A percentile compares a stretch with the other conserved stretches of the same genome.
Conservation (phyloP, 2,113 vertebrate genomes). For the Progne subis region DNA sequence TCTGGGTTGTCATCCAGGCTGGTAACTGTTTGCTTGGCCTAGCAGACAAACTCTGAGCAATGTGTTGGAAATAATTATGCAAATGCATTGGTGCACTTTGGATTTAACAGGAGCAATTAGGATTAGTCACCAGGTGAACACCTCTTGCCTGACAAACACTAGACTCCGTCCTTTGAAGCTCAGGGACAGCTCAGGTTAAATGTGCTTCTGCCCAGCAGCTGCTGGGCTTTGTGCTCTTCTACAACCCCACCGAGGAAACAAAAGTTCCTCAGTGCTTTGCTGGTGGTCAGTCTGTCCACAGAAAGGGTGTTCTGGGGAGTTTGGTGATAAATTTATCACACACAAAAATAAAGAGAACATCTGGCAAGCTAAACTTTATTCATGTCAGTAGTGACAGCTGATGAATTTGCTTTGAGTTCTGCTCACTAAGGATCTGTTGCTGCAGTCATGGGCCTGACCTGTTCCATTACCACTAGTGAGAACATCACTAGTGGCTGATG, state of each 20-base stretch:
- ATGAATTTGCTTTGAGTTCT: not conserved
- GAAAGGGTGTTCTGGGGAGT: not conserved
- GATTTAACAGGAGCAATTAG: too few species aligned
- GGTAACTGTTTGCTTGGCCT: not conserved
- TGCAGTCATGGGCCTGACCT: not conserved
- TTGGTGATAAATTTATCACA: not conserved
- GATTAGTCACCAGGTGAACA: too few species aligned
- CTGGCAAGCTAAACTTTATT: not conserved
- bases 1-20: not conserved
- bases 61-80: not conserved
- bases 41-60: not conserved
- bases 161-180: not conserved
- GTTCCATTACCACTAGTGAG: not conserved
- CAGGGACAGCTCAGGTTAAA: not conserved
- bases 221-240: not conserved
- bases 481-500: not conserved
- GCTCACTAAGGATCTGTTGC: not conserved
- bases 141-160: not conserved
- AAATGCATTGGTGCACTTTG: too few species aligned
- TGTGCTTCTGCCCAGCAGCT: not conserved
- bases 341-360: not conserved
- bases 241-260: not conserved
- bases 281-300: not conserved
- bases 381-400: not conserved
- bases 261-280: not conserved